Evolutionary conservation across 2,113 vertebrate species (phyloP).

Genomic region (Bettongia penicillata): DNA sequence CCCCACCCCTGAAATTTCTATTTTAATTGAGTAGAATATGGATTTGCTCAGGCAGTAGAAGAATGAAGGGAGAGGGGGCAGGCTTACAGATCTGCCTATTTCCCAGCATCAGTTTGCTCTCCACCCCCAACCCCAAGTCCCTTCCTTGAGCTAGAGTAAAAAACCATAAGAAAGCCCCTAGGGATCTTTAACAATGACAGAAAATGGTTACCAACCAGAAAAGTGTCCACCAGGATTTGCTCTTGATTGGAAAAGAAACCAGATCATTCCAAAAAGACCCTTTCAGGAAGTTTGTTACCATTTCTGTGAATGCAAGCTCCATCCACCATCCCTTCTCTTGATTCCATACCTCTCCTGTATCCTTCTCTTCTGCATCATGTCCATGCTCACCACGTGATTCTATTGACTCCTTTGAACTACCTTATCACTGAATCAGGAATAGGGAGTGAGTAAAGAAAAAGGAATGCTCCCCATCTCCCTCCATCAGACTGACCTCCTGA

Average conservation of each 20-base stretch:
- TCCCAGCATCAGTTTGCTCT: not conserved
- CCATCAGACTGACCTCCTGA: not conserved
- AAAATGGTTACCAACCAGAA: slow-evolving; percentile 41
- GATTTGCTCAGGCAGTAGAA: not conserved
- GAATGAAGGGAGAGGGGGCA: not conserved
- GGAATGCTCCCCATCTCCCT: not conserved
- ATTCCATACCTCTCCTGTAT: not conserved
- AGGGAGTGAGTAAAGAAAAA: not conserved
- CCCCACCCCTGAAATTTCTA: not conserved
- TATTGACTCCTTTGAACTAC: not conserved
- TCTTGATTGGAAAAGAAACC: slow-evolving; percentile 27
- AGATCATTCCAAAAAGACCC: not conserved
- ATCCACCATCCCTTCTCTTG: not conserved
- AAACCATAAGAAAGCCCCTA: not conserved
- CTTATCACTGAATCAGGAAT: not conserved
- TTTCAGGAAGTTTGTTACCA: not conserved
- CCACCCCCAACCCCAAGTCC: not conserved
- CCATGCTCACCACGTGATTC: not conserved
- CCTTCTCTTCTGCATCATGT: not conserved
- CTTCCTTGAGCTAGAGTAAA: slow-evolving; percentile 16
- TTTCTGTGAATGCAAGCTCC: not conserved
- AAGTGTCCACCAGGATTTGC: not conserved
- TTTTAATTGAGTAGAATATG: not conserved
- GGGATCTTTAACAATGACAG: slow-evolving; percentile 20
- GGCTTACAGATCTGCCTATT: not conserved